Evolutionary conservation across 1,140 invertebrate genomes (phyloP).

Genomic region (Brachionus rubens): DNA sequence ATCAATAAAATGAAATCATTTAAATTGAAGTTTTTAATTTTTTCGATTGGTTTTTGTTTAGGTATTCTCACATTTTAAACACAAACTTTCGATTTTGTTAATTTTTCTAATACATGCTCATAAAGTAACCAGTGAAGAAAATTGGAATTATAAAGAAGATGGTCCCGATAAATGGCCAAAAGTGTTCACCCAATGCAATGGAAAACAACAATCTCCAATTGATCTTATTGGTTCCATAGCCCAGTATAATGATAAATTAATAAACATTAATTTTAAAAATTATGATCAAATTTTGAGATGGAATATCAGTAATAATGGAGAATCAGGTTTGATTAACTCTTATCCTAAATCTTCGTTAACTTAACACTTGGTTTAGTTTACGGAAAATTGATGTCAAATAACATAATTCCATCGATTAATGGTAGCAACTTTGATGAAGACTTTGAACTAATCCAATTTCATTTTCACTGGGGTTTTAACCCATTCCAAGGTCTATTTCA

Average conservation of each 20-base stretch:
- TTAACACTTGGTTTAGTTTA: not conserved
- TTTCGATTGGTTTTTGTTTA: too few relatives aligned
- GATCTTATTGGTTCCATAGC: not conserved
- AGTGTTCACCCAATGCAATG: not conserved
- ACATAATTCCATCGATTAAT: not conserved
- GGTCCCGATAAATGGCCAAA: not conserved
- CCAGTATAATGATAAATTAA: not conserved
- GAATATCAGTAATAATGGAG: not conserved
- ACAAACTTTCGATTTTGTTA: too few relatives aligned
- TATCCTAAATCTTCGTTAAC: not conserved
- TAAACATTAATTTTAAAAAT: not conserved
- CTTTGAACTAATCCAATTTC: not conserved
- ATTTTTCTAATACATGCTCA: too few relatives aligned
- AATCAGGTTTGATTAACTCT: not conserved
- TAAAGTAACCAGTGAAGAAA: too few relatives aligned
- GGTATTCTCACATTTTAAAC: too few relatives aligned
- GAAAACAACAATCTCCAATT: not conserved
- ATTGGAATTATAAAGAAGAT: not conserved
- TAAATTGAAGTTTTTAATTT: too few relatives aligned
- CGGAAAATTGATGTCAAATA: not conserved
- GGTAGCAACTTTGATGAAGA: not conserved
- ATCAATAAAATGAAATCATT: too few relatives aligned
- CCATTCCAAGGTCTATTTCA: not conserved
- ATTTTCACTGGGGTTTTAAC: constrained; percentile 2
- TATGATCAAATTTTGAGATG: not conserved